Evolutionary conservation across 2,888 invertebrate species (phyloP), one percentile per base, ranked within the genome.

Genomic region (Drosophila mimetica): DNA sequence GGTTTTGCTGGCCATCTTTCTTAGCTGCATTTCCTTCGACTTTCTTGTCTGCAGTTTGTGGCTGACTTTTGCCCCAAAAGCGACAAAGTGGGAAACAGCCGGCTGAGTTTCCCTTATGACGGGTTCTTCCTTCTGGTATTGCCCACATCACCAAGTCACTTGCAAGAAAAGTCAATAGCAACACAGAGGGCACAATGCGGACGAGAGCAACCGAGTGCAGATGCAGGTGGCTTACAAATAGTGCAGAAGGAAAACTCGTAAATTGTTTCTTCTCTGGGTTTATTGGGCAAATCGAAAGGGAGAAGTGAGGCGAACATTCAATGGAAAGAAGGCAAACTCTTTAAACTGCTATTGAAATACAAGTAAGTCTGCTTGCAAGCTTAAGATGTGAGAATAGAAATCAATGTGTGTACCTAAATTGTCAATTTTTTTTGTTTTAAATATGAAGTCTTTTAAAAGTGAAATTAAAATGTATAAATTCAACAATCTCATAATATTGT

Each of bases 111-210:
- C 30, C 51, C 37, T 25, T 37, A 42, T 50, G 53, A 59, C 34
- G 28, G 42, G 42, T 48, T 14, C 34, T 18, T 4, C 28, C 71
- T 60, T 74, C 66, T 66, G 83, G 50, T 74, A 69, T 74, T 76
- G 86, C 75, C 79, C 71, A 67, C 67, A 55, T 78, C 82, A 74
- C 70, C 61, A 78, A 77, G 72, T 48, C 55, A 57, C 60, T 61
- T 76, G 66, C 67, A 71, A 60, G 58, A 20, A 67, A 61, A 63
- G 71, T 70, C 79, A 71, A 77, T 77, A 77, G 14, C 54, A 44
- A 20, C 30, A 14, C 8, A 37, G 44, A 39, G 28, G 50, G 22
- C 52, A 50, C 42, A 36, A 34, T 14, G 4, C 13, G 4, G 25
- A 22, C 22, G 9, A 36, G 14, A 2, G 50, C 36, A 16, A 8